These are phyloP conservation scores for Tinamus guttatus DNA, from an alignment of 2,113 vertebrate species.

Conservation along the genomic window DNA sequence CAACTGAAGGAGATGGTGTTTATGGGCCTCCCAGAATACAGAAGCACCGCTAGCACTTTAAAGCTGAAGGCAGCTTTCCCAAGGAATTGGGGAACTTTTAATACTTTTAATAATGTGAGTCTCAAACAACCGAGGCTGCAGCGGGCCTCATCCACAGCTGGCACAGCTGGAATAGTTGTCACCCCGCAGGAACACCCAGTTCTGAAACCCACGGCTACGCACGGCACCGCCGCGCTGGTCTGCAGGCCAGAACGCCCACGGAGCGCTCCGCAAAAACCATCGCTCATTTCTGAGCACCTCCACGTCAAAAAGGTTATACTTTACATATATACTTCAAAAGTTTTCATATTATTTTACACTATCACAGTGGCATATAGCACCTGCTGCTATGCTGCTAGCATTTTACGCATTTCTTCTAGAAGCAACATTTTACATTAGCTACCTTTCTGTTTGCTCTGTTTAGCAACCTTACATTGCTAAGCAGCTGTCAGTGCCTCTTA, in stretches of 20 bases:
- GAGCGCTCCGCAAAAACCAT: neutral
- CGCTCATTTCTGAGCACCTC: neutral
- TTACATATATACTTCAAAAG: neutral
- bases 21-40: neutral
- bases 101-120: neutral
- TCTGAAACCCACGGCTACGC: fast-evolving
- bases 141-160: neutral
- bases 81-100: neutral
- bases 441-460: neutral
- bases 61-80: neutral
- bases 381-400: fast-evolving
- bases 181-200: neutral
- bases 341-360: neutral
- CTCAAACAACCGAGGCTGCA: neutral
- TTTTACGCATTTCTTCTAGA: neutral
- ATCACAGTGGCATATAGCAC: neutral
- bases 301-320: neutral
- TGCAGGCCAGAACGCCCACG: neutral
- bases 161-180: neutral
- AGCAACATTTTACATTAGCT: neutral
- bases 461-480: neutral
- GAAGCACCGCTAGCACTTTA: neutral
- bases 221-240: neutral
- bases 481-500: neutral
- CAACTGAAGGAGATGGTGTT: neutral